A percentile compares a stretch with the other conserved stretches of the same genome.
Evolutionary conservation across 2,113 vertebrate species (phyloP).

Genomic region (Esox niger): DNA sequence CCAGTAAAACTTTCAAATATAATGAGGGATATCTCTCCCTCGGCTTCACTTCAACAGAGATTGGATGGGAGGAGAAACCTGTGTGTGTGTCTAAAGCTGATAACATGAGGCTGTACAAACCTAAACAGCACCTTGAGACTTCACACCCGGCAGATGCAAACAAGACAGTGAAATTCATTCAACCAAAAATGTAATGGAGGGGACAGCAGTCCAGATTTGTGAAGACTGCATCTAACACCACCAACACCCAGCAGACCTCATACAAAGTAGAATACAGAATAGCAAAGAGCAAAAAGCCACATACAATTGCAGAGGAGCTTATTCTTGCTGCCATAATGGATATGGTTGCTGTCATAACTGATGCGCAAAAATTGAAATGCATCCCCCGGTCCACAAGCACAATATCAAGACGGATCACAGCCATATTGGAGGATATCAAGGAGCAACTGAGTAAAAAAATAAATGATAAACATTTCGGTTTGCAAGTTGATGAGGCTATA

Average conservation of each 20-base stretch:
- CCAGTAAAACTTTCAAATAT: background rate
- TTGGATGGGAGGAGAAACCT: background rate
- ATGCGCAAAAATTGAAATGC: too few species aligned
- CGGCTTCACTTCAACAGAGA: background rate
- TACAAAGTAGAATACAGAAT: background rate
- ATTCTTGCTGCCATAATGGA: background rate
- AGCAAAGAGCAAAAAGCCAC: background rate
- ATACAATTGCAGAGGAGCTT: background rate
- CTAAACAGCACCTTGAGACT: background rate
- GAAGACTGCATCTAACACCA: too few species aligned
- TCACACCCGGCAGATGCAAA: background rate
- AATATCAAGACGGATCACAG: too few species aligned
- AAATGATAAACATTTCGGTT: too few species aligned
- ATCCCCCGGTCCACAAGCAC: too few species aligned
- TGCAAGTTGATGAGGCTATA: too few species aligned
- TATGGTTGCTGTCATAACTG: background rate
- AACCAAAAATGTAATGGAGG: background rate
- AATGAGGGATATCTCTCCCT: background rate
- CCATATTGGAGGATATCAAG: too few species aligned
- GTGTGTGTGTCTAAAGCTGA: background rate
- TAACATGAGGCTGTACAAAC: background rate
- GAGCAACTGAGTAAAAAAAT: too few species aligned
- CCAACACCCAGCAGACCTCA: background rate
- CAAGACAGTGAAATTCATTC: background rate
- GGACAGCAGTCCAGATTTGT: background rate